Evolutionary conservation across 2,888 invertebrate species (phyloP).

Genomic region (Dolomedes plantarius): DNA sequence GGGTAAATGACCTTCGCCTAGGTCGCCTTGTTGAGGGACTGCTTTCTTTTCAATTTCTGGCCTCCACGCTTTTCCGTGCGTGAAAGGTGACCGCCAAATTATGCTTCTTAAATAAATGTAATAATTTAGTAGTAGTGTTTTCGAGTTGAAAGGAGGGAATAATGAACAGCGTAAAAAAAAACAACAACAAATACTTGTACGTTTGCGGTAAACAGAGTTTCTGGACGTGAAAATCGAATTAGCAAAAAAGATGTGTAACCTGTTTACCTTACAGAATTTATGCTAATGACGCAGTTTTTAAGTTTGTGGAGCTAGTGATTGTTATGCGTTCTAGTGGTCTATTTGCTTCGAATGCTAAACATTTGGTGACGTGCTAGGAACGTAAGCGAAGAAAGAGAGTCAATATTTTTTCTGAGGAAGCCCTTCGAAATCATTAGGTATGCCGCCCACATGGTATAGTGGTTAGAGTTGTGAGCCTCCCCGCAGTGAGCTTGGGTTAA

Average conservation of each 20-base stretch:
- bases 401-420: no score
- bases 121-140: neutral
- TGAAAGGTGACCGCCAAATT: slow-evolving; percentile 15
- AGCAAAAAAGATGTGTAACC: neutral
- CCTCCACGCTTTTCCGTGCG: neutral
- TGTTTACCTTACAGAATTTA: neutral
- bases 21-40: slow-evolving; percentile 16
- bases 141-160: neutral
- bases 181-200: neutral
- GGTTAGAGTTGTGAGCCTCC: no score
- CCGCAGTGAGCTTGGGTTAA: no score
- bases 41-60: slow-evolving; percentile 14
- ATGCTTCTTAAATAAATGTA: neutral
- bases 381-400: no score
- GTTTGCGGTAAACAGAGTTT: neutral
- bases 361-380: no score
- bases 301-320: no score
- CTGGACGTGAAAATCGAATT: neutral
- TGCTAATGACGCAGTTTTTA: no score
- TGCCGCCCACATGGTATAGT: no score
- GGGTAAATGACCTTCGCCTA: slow-evolving; percentile 59
- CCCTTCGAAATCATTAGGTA: no score
- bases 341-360: no score
- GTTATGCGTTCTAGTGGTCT: no score
- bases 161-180: neutral